phyloP scores from a whole-genome alignment of 2,113 vertebrate genomes.

The Salvelinus sp. region DNA sequence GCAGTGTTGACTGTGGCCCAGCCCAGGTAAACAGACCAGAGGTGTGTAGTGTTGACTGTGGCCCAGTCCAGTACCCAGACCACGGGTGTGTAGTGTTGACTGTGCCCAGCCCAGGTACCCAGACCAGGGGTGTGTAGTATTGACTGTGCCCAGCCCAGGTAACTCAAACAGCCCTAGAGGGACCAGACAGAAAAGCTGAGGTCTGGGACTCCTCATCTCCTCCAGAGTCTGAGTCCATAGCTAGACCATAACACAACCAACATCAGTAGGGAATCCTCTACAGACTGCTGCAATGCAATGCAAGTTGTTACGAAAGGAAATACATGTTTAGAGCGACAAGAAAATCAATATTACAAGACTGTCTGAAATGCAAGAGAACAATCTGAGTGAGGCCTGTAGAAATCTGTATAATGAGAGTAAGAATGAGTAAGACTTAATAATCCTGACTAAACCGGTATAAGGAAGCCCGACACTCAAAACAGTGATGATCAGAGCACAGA shows the following conservation, averaged over 20 bases:
- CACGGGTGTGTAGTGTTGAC: too few relatives aligned
- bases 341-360: slow-evolving; percentile 67
- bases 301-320: slow-evolving; percentile 64
- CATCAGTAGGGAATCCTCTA: slow-evolving; percentile 57
- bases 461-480: slow-evolving; percentile 71
- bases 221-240: slow-evolving; percentile 3
- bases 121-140: too few relatives aligned
- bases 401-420: slow-evolving; percentile 68
- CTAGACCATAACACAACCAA: slow-evolving; percentile 49
- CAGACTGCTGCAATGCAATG: slow-evolving; percentile 59
- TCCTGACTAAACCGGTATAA: slow-evolving; percentile 70
- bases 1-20: too few relatives aligned
- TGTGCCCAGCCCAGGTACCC: too few relatives aligned
- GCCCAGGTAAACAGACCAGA: too few relatives aligned
- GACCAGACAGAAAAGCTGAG: slow-evolving; percentile 41
- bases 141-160: too few relatives aligned
- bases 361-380: slow-evolving; percentile 62
- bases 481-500: slow-evolving; percentile 69
- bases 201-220: slow-evolving; percentile 9
- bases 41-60: too few relatives aligned
- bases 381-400: slow-evolving; percentile 58
- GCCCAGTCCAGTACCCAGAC: too few relatives aligned
- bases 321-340: slow-evolving; percentile 53
- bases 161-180: background rate
- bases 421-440: slow-evolving; percentile 78